Conservation (phyloP, 2,113 vertebrate species). For the Sus scrofa region T2T-Sscrofa CM000817.6:106688501-106689000, state of each 20-base stretch:
- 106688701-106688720: background rate
- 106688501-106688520: background rate
- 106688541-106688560: background rate
- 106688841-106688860: background rate
- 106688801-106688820: too few relatives aligned
- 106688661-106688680: background rate
- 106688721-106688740: background rate
- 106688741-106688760: background rate
- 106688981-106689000: background rate
- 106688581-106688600: background rate
- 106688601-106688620: fast-evolving
- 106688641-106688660: background rate
- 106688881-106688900: background rate
- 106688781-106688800: background rate
- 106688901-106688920: background rate
- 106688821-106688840: background rate
- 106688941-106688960: background rate
- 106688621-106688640: background rate
- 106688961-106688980: background rate
- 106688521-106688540: background rate
- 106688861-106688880: fast-evolving
- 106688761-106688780: background rate
- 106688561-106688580: background rate
- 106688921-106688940: background rate
- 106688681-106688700: background rate